Evolutionary conservation across 1,140 invertebrate species (phyloP), one percentile per base, ranked within the genome.

Genomic region (Bombus terrestris): DNA sequence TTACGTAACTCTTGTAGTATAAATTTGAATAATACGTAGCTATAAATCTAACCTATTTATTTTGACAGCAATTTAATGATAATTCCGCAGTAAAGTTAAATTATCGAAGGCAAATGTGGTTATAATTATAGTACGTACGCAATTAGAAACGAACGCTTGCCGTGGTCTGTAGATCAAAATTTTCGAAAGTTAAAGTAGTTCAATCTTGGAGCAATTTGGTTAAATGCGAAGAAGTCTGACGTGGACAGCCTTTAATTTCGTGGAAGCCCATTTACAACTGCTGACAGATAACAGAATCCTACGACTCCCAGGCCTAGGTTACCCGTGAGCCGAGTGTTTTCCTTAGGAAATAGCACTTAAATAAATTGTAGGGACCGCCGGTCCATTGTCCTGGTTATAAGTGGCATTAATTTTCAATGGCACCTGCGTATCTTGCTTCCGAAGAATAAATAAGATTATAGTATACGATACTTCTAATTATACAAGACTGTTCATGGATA

Each of bases 381-480:
- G 47, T 80, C 64, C 64, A 47, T 69, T 68, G 62, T 64, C 4
- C 25, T 37, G 41, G 22, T 28, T 69, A 39, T 80, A 53, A 71
- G 43, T 80, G 66, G 32, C 28, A 35, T 35, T 43, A 69, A 80
- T 80, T 69, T 71, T 22, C 5, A 37, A 28, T 53, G 32, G 64
- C 32, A 80, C 13, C 35, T 80, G 43, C 32, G 25, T 69, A 37
- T 69, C 32, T 80, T n/a, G 32, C 43, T 43, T 22, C 64, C 1
- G 64, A 35, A 53, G 32, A 35, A 64, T 53, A 69, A 35, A 64
- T 80, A 69, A 80, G 77, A 80, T 80, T 69, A 69, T 5, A 37
- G 22, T 4, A 69, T 9, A n/a, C 9, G 64, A 69, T 80, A 47
- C 41, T 69, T 15, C 18, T 69, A 80, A 80, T 80, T 69, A n/a